phyloP scores from a whole-genome alignment of 1,140 invertebrate genomes.

The Batillaria attramentaria region DNA sequence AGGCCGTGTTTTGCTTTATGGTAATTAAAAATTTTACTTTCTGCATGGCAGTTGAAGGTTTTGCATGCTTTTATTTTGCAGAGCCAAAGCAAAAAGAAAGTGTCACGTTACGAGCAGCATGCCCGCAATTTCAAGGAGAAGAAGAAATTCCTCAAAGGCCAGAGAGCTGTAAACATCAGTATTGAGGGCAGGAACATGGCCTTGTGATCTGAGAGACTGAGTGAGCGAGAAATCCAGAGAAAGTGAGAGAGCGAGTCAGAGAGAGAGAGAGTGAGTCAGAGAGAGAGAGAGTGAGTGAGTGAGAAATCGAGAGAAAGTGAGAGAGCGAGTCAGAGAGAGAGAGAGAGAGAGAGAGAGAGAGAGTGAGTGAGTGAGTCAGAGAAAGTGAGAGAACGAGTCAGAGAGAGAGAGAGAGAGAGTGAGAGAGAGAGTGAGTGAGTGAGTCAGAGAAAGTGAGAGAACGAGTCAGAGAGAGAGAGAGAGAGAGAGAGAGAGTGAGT shows the following conservation, averaged over 20 bases:
- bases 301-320: not conserved
- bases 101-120: constrained; percentile 91
- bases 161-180: constrained; percentile 91
- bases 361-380: not conserved
- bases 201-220: constrained; percentile 73
- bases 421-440: not conserved
- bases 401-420: not conserved
- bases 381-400: not conserved
- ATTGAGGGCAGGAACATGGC: constrained; percentile 97
- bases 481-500: not conserved
- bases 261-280: not conserved
- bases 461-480: not conserved
- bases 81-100: constrained; percentile 85
- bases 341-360: constrained; percentile 6
- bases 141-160: constrained; percentile 84
- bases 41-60: too few species aligned
- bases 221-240: not conserved
- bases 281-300: not conserved
- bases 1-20: not conserved
- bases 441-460: not conserved
- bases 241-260: not conserved
- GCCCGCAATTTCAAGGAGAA: constrained; percentile 90
- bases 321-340: not conserved
- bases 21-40: not conserved
- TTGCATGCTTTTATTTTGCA: too few species aligned